Conservation (phyloP, 2,797 vertebrate genomes). For the Arctocebus calabarensis region DNA sequence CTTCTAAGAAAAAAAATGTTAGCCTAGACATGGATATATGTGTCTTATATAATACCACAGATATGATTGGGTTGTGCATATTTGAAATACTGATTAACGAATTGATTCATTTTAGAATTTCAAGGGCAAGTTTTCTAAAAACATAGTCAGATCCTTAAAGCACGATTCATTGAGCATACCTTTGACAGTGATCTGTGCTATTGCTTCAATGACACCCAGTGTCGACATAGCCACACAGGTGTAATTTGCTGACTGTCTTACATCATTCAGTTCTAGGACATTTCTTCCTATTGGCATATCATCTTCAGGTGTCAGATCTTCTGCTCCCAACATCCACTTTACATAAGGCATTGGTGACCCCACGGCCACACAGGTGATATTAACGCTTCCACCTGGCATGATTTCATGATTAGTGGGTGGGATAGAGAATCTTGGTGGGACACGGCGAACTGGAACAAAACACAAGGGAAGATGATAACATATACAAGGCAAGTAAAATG, state of each 20-base stretch:
- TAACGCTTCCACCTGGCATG: constrained; percentile 99
- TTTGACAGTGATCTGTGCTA: constrained; percentile 99
- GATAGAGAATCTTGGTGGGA: constrained; percentile 98
- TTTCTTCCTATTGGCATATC: constrained; percentile 99
- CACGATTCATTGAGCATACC: constrained; percentile 87
- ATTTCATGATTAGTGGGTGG: constrained; percentile 99
- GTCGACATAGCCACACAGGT: constrained; percentile 99
- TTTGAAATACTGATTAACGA: neutral
- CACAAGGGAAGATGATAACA: constrained; percentile 87
- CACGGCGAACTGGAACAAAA: constrained; percentile 95
- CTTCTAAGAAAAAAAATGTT: neutral
- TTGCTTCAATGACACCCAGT: constrained; percentile 98
- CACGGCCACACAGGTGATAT: constrained; percentile 99
- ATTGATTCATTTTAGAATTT: neutral
- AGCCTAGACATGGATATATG: neutral
- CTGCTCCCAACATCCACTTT: constrained; percentile 99
- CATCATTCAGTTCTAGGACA: constrained; percentile 98
- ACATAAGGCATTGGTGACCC: constrained; percentile 99
- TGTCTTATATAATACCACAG: neutral
- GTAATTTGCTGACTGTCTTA: constrained; percentile 99
- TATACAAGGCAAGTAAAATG: constrained; percentile 84
- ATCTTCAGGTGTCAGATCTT: constrained; percentile 98
- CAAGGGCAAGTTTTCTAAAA: neutral
- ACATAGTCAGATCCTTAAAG: neutral
- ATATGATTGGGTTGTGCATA: neutral